Evolutionary conservation across 1,140 invertebrate species (phyloP).

Genomic region (Cydia splendana): DNA sequence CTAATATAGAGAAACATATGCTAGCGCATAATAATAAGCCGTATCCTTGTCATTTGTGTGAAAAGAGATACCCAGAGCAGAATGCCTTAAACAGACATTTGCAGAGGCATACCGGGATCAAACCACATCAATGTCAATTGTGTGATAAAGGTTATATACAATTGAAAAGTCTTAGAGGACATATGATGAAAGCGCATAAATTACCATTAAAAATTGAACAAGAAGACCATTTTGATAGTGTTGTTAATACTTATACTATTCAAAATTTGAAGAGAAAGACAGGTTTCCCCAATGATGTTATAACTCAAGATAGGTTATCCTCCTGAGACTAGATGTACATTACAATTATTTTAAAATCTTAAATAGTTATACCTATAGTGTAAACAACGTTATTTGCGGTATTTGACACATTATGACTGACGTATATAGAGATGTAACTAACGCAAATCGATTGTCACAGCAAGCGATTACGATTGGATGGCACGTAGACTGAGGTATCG

Average conservation of each 20-base stretch:
- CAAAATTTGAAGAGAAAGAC: slow-evolving; percentile 7
- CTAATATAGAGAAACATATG: slow-evolving; percentile 30
- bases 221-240: slow-evolving; percentile 17
- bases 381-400: too few species aligned
- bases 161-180: not conserved
- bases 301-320: too few species aligned
- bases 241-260: slow-evolving; percentile 9
- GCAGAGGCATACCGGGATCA: slow-evolving; percentile 4
- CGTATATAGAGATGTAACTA: too few species aligned
- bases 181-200: slow-evolving; percentile 22
- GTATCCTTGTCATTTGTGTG: slow-evolving; percentile 19
- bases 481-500: too few species aligned
- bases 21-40: slow-evolving; percentile 7
- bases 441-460: too few species aligned
- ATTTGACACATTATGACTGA: too few species aligned
- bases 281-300: not conserved
- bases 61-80: slow-evolving; percentile 4
- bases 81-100: slow-evolving; percentile 23
- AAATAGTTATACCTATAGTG: too few species aligned
- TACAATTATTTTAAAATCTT: too few species aligned
- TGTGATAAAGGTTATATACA: slow-evolving; percentile 18
- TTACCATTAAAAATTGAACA: slow-evolving; percentile 13
- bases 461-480: too few species aligned
- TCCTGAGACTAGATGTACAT: too few species aligned
- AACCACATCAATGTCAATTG: not conserved